Conservation (phyloP, 2,113 vertebrate species). For the Thryonomys swinderianus region DNA sequence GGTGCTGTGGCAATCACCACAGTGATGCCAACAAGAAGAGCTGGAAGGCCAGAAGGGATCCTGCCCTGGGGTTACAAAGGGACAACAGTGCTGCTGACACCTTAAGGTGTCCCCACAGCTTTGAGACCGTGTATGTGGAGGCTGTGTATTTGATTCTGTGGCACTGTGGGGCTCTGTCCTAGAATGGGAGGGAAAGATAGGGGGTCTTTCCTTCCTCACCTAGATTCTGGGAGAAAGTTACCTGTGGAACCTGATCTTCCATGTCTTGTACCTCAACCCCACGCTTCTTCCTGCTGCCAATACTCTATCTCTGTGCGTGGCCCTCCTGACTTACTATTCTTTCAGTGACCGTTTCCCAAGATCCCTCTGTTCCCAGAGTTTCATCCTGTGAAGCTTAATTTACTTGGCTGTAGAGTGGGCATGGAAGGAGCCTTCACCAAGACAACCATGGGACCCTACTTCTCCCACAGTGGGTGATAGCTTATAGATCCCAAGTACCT, state of each 20-base stretch:
- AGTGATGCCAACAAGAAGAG: neutral
- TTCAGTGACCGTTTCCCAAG: neutral
- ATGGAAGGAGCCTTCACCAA: neutral
- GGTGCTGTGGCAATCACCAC: no score
- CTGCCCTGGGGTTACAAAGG: neutral
- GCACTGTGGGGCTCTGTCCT: neutral
- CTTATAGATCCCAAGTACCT: accelerated
- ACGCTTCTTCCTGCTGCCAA: neutral
- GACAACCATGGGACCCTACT: neutral
- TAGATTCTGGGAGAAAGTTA: neutral
- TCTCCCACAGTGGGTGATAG: neutral
- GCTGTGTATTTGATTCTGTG: neutral
- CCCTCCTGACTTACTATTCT: neutral
- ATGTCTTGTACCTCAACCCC: accelerated
- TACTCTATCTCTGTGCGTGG: neutral
- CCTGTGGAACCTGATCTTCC: neutral
- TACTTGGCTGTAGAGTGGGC: neutral
- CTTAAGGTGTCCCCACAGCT: neutral
- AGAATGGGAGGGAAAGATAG: neutral
- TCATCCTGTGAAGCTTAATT: neutral
- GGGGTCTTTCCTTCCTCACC: neutral
- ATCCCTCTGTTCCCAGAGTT: neutral
- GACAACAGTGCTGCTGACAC: neutral
- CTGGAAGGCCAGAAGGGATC: neutral
- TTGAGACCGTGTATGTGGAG: neutral